Percentiles rank a stretch among this genome's conserved stretches.
phyloP scores from a whole-genome alignment of 2,888 invertebrate species.

The Tinea semifulvella region DNA sequence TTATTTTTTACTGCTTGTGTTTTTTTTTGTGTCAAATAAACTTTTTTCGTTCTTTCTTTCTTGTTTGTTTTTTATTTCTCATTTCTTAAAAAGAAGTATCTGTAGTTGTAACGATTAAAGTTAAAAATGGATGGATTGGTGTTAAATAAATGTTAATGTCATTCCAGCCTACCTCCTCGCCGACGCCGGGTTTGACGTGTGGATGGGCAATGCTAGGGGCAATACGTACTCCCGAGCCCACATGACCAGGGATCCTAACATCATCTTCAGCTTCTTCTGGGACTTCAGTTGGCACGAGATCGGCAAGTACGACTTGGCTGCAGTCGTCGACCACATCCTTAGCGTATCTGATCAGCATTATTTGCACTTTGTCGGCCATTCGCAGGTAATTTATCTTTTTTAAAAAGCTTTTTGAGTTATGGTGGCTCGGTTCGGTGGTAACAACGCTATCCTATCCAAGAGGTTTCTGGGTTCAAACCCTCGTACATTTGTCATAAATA shows the following conservation, averaged over 20 bases:
- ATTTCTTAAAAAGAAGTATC: too few relatives aligned
- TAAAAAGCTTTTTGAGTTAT: not conserved
- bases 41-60: too few relatives aligned
- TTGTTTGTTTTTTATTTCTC: too few relatives aligned
- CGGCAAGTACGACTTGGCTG: constrained; percentile 74
- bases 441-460: too few relatives aligned
- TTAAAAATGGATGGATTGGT: too few relatives aligned
- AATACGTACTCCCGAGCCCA: constrained; percentile 74
- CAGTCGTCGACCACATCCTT: constrained; percentile 72
- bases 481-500: too few relatives aligned
- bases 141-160: not conserved
- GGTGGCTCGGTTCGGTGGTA: too few relatives aligned
- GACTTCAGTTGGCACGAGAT: constrained; percentile 77
- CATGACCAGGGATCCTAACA: constrained; percentile 24
- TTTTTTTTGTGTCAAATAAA: too few relatives aligned
- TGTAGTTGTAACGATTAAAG: too few relatives aligned
- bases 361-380: constrained; percentile 76
- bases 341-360: constrained; percentile 49
- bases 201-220: constrained; percentile 87
- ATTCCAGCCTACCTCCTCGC: constrained; percentile 67
- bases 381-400: constrained; percentile 34
- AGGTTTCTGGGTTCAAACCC: too few relatives aligned
- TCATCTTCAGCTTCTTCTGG: constrained; percentile 32
- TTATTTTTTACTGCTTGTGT: too few relatives aligned
- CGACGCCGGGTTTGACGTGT: constrained; percentile 75